Evolutionary conservation across 2,888 invertebrate genomes (phyloP).

Genomic region (Mimas tiliae): DNA sequence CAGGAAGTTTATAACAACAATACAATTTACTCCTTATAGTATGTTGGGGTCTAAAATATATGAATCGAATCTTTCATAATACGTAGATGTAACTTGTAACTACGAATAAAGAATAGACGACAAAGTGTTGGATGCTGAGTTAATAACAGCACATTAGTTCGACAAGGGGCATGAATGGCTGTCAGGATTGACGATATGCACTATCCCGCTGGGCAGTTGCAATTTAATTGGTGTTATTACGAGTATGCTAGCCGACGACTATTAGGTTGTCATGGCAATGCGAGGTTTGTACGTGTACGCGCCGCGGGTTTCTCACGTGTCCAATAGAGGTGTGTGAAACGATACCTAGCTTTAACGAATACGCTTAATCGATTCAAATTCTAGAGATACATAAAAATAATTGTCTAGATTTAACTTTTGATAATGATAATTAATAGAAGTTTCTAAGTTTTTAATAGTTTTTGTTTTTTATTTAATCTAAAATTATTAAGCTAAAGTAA

Average conservation of each 20-base stretch:
- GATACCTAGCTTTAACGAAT: background rate
- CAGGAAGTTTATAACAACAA: no score
- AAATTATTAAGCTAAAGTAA: no score
- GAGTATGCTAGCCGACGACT: constrained; percentile 53
- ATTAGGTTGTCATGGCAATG: constrained; percentile 57
- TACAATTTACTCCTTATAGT: no score
- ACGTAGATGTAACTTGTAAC: no score
- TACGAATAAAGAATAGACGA: no score
- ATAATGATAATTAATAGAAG: no score
- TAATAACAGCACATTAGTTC: constrained; percentile 20
- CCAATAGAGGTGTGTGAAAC: background rate
- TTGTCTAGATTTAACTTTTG: background rate
- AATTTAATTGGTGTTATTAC: constrained; percentile 73
- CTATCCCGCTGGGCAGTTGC: constrained; percentile 50
- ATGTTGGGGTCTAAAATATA: no score
- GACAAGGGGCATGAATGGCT: background rate
- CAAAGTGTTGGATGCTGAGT: background rate
- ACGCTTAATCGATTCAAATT: background rate
- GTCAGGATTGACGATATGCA: constrained; percentile 43
- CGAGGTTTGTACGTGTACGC: constrained; percentile 35
- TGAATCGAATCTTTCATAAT: no score
- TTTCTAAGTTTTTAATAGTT: no score
- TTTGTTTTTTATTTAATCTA: no score
- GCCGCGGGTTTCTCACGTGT: background rate
- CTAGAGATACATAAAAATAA: background rate